phyloP scores from a whole-genome alignment of 2,797 vertebrate species.

The Chloroceryle inda region DNA sequence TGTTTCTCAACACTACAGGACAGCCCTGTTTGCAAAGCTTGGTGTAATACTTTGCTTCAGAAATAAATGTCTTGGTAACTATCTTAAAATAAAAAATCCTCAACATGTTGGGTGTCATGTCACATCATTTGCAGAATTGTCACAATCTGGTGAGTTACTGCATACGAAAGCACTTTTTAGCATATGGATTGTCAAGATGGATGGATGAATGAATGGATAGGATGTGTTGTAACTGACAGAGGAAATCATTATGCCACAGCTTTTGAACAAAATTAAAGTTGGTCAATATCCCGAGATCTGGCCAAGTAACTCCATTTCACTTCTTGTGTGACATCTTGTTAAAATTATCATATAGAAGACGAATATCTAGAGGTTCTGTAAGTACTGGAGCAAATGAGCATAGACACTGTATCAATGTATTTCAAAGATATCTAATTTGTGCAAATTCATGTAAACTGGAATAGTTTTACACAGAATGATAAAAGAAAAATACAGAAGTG shows the following conservation, averaged over 20 bases:
- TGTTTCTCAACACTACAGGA: constrained; percentile 24
- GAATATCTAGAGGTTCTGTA: background rate
- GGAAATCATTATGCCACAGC: constrained; percentile 66
- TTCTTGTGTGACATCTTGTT: background rate
- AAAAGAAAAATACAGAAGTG: background rate
- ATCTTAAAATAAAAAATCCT: constrained; percentile 63
- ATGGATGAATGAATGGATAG: constrained; percentile 58
- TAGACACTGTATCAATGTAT: background rate
- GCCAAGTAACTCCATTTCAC: background rate
- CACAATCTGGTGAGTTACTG: constrained; percentile 71
- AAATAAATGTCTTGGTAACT: constrained; percentile 50
- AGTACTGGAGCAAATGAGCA: background rate
- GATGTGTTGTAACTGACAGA: constrained; percentile 66
- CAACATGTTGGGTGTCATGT: constrained; percentile 64
- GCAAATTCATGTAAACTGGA: background rate
- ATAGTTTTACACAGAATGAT: constrained; percentile 2
- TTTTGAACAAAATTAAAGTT: constrained; percentile 62
- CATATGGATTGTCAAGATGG: constrained; percentile 70
- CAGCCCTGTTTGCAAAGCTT: constrained; percentile 40
- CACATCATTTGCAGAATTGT: constrained; percentile 62
- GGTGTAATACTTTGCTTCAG: background rate
- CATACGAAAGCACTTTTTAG: constrained; percentile 44
- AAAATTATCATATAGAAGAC: background rate
- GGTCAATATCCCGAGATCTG: constrained; percentile 46
- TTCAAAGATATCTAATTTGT: background rate